phyloP scores from a whole-genome alignment of 2,888 invertebrate species.

The Hipparchia sbordonii region DNA sequence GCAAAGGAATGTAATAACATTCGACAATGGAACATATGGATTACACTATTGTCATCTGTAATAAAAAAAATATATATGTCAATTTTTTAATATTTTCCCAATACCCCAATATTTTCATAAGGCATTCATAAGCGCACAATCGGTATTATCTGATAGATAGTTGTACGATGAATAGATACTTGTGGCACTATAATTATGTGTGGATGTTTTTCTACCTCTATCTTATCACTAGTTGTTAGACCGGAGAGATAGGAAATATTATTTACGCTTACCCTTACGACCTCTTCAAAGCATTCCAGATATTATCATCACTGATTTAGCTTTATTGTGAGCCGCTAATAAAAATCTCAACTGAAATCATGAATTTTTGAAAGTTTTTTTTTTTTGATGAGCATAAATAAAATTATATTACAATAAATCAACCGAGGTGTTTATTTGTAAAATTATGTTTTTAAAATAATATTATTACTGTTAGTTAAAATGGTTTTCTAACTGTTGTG shows the following conservation, averaged over 20 bases:
- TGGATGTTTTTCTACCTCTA: neutral
- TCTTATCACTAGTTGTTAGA: constrained; percentile 15
- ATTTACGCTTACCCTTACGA: neutral
- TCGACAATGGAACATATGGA: too few species aligned
- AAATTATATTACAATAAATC: neutral
- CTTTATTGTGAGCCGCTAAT: too few species aligned
- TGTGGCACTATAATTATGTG: neutral
- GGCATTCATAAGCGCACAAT: neutral
- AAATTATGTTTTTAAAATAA: neutral
- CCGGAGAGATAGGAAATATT: neutral
- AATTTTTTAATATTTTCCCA: too few species aligned
- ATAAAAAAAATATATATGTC: too few species aligned
- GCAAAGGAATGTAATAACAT: too few species aligned
- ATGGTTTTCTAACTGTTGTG: neutral
- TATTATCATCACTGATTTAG: too few species aligned
- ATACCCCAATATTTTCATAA: too few species aligned
- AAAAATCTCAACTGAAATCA: too few species aligned
- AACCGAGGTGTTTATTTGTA: neutral
- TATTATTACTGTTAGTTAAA: neutral
- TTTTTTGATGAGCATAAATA: too few species aligned
- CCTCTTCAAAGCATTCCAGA: too few species aligned
- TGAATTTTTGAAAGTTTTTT: too few species aligned
- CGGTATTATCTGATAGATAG: neutral
- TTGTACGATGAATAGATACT: neutral
- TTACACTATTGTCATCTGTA: too few species aligned